Base-by-base conservation (phyloP, 2,113 vertebrate genomes). In the Datnioides undecimradiatus region DNA sequence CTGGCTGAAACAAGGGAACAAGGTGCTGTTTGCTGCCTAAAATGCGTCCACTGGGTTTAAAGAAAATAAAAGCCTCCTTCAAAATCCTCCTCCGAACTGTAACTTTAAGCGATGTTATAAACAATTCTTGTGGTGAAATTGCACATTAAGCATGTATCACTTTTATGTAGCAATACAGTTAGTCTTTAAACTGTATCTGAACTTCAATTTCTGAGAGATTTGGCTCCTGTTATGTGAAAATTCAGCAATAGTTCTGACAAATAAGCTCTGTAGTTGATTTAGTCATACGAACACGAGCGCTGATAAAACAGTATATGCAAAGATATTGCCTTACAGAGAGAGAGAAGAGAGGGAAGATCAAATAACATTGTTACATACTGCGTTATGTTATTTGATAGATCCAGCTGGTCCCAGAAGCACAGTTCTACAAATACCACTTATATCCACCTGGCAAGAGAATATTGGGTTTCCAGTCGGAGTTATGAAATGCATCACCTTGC, bases 401-500 rank as follows among this genome's bases (percentile, higher is more conserved):
- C 57, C 73, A 82, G 73, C 73, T 59, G 21, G 68, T 88, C 83
- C 85, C 80, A 79, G 77, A 76, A 79, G 89, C 73, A 83, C 72
- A 70, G 63, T 82, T 90, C 72, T 83, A 89, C 90, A 90, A 90
- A 92, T 74, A 87, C 65, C 68, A 88, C 82, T 87, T 88, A 90
- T 74, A 91, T 86, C 78, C 73, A 91, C 90, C 88, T 87, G 81
- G 87, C 54, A 75, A 73, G 79, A 87, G 71, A 85, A 88, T 91
- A 91, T 93, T 91, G 83, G 60, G 79, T 91, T 91, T 84, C 77
- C 59, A 73, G 88, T 76, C 81, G 16, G 48, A 76, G 80, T 84
- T 90, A 90, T 87, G 76, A 91, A 91, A 92, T 74, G 73, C 80
- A 87, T 91, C 83, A 79, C 78, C 74, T 91, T 84, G 86, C 83